Conservation (phyloP, 2,113 vertebrate species). For the Otus sunia region DNA sequence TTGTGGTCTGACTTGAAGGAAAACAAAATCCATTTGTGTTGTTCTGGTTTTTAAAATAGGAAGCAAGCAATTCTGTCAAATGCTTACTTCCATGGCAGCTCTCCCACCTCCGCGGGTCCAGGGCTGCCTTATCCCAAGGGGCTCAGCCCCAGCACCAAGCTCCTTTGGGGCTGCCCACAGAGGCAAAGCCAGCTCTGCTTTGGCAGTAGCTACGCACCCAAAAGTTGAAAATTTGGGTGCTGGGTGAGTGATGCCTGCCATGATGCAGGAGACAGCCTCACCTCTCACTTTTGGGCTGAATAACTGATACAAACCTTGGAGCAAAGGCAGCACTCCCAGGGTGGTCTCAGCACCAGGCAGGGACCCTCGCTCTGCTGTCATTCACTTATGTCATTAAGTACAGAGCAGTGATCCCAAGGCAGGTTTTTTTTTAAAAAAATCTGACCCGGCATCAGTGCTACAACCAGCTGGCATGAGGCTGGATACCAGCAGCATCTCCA, state of each 20-base stretch:
- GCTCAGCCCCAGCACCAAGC: not conserved
- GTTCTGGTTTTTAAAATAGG: not conserved
- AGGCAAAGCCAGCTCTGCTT: not conserved
- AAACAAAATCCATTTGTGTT: not conserved
- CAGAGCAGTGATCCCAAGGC: not conserved
- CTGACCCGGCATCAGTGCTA: accelerated
- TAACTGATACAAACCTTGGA: not conserved
- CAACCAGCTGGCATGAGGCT: accelerated
- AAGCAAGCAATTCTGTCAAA: not conserved
- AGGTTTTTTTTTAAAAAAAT: not conserved
- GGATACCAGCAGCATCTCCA: not conserved
- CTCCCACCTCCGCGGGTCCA: accelerated
- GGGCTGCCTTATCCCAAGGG: not conserved
- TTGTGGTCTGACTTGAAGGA: not conserved
- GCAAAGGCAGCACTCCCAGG: not conserved
- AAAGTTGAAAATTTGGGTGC: not conserved
- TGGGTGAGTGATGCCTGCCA: accelerated
- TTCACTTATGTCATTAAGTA: not conserved
- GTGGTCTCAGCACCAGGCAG: not conserved
- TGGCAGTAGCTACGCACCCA: not conserved
- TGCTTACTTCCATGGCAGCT: not conserved
- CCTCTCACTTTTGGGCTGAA: accelerated
- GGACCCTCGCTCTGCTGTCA: not conserved
- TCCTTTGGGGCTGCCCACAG: not conserved
- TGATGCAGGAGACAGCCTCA: not conserved